Evolutionary conservation across 1,140 invertebrate species (phyloP), one percentile per base, ranked within the genome.

Genomic region (Argopecten irradians): DNA sequence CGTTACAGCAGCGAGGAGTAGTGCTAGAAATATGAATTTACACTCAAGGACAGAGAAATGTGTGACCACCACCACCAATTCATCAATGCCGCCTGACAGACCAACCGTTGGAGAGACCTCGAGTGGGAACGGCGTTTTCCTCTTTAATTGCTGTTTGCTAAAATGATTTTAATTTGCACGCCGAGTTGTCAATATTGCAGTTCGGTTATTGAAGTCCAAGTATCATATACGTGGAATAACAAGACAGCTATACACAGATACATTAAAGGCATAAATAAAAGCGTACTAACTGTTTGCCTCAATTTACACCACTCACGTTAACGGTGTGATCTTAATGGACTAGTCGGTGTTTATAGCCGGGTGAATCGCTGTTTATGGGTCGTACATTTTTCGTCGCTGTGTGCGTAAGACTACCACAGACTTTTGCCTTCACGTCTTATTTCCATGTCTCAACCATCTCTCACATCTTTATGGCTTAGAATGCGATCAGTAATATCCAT

Each of bases 271-370:
- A n/a, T 5, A 71, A 71, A 71, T 71, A 71, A 71, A 71, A 71
- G 55, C 55, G 28, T n/a, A 71, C 55, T 71, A 71, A n/a, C 55
- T 71, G 55, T 71, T 71, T 71, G 55, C 55, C 55, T 71, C 55
- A 71, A 71, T 71, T 71, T 71, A 71, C 55, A 71, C 55, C 55
- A 71, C 55, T 71, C 55, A 28, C 55, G 55, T 71, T 71, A 28
- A 71, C 55, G n/a, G 22, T n/a, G 55, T 28, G 55, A 71, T 71
- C 55, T n/a, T 71, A 71, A 71, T 71, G 55, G 55, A n/a, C 55
- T 22, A 28, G 55, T 28, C 55, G 22, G 55, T 71, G 55, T 71
- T 71, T 71, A 71, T 71, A 3, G n/a, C n/a, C 22, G 22, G 55
- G 28, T 2, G 43, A 19, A n/a, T 28, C 1, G 22, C 55, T 71